Evolutionary conservation across 2,888 invertebrate genomes (phyloP).

Genomic region (Machimus atricapillus): DNA sequence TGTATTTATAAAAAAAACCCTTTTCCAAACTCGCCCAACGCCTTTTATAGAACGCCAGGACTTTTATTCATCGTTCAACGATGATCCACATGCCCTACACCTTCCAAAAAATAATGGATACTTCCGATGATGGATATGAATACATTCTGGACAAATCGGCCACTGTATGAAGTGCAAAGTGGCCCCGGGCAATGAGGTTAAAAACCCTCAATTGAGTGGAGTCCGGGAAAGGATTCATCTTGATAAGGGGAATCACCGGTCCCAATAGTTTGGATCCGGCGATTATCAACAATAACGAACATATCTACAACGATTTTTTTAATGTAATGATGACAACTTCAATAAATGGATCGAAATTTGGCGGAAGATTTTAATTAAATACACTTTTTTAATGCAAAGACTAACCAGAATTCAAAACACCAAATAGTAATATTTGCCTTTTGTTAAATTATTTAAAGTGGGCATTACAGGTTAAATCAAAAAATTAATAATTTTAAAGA

Average conservation of each 20-base stretch:
- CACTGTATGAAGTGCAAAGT: not conserved
- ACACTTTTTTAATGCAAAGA: not conserved
- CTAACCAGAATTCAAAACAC: not conserved
- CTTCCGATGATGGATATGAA: not conserved
- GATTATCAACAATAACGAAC: not conserved
- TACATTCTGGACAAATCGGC: not conserved
- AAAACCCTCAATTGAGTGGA: not conserved
- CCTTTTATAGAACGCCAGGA: not conserved
- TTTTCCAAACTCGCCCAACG: not conserved
- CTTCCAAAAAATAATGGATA: not conserved
- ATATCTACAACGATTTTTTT: not conserved
- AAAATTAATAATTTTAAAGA: too few relatives aligned
- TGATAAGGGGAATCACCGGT: not conserved
- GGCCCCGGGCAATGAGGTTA: not conserved
- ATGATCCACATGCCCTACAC: not conserved
- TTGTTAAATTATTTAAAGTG: too few relatives aligned
- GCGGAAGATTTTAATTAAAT: not conserved
- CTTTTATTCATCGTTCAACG: not conserved
- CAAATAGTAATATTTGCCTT: too few relatives aligned
- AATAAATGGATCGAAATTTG: not conserved
- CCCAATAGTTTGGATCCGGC: not conserved
- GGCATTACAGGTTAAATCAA: too few relatives aligned
- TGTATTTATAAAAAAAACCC: not conserved
- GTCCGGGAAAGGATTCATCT: not conserved
- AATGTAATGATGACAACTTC: not conserved